Base-by-base conservation (phyloP, 2,888 invertebrate species). In the Leucania comma region DNA sequence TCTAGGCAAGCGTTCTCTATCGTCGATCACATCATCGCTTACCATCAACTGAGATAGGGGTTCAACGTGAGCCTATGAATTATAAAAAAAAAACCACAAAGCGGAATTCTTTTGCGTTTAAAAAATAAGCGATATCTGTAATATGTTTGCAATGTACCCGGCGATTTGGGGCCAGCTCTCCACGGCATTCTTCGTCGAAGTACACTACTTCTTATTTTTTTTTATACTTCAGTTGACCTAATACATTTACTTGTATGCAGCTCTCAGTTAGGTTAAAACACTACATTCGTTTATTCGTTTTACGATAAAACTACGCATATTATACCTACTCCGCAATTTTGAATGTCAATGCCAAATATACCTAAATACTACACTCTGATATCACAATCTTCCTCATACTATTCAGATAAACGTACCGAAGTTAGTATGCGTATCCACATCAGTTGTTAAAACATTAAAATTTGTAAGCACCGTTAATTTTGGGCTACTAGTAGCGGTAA, bases 381-480 rank as follows among this genome's bases (percentile, higher is more conserved):
- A 57, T 8, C 22, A 68, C 22, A 48, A 29, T 78, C 63, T 73
- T 68, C 74, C 79, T 74, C 68, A 46, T 68, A 46, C n/a, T 56
- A 12, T 56, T 61, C n/a, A 20, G 35, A 65, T 72, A 60, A 56
- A 48, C 38, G 46, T 20, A 24, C n/a, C 24, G 6, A 38, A 48
- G 24, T 70, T 42, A 48, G 48, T 24, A 46, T 62, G 51, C 50
- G 26, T 64, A 50, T 50, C 9, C 48, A 38, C 9, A 71, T 48
- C 51, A 38, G 26, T 51, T 1, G 12, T 24, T 42, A 26, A 46
- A 62, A 53, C 56, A 75, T 74, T 66, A 48, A 66, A 80, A 32
- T 65, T 58, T 58, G 17, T 22, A 61, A 65, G 29, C n/a, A 64
- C 72, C 51, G 58, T 80, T 80, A 58, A 65, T 75, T 76, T 75